Evolutionary conservation across 2,888 invertebrate species (phyloP), one percentile per base, ranked within the genome.

Genomic region (Coelogynopora nodosa): DNA sequence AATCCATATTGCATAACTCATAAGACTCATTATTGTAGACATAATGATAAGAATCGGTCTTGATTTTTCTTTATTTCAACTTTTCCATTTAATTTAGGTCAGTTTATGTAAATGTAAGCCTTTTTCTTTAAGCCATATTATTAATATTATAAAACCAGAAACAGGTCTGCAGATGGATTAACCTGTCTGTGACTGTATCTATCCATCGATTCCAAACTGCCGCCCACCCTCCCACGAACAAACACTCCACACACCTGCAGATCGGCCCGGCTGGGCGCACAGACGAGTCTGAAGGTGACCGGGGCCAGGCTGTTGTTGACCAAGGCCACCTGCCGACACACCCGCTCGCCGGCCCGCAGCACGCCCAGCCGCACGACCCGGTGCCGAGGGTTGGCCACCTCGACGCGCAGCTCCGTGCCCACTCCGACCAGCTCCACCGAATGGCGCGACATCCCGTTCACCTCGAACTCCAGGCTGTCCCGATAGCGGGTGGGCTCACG

Each of bases 391-490:
- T 91, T 90, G 2, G 89, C 90, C 23, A 92, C 91, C 87, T 91
- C 92, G 86, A 92, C 89, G 91, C 91, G 89, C 90, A 92, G 90
- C 85, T 92, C 91, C 67, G 90, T 90, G 18, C 92, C 92, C 28
- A 88, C 89, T 29, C 92, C 92, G 85, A 87, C 82, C 82, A 92
- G 89, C 82, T 91, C 90, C 1, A 92, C 89, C 28, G 88, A 90
- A 84, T 91, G 90, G 86, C 89, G 90, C 0, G 91, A 90, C 5
- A 92, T 89, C 30, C 92, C 92, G 88, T 92, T 92, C 86, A 92
- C 89, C 88, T 92, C 91, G 89, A 92, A 92, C 23, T 89, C 89
- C n/a, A 92, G 89, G 1, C 85, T 88, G 86, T 92, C 91, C 26
- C 89, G 74, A 86, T 87, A 87, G 23, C 87, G 87, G 31, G 84